These are phyloP conservation scores for Passer domesticus DNA, from an alignment of 2,113 vertebrate genomes.

Conservation along the genomic window DNA sequence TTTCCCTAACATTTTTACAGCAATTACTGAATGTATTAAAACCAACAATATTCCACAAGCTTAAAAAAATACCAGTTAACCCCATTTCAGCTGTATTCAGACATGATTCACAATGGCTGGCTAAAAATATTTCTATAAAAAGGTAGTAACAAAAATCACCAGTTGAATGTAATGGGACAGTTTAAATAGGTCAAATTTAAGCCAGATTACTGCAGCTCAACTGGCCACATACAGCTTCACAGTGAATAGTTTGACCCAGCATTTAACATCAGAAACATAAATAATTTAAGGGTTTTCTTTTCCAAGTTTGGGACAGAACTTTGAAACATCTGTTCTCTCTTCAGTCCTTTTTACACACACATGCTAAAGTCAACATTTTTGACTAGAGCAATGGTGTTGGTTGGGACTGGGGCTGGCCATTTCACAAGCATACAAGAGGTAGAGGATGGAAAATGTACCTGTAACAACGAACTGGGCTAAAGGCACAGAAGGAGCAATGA, in stretches of 20 bases:
- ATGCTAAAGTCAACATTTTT: not conserved
- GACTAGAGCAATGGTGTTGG: not conserved
- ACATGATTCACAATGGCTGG: not conserved
- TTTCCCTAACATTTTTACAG: slow-evolving; percentile 15
- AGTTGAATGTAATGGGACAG: not conserved
- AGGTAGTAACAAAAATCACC: not conserved
- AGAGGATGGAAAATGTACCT: not conserved
- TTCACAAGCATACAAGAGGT: not conserved
- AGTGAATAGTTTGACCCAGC: not conserved
- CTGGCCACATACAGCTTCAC: not conserved
- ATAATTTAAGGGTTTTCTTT: not conserved
- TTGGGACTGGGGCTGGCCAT: not conserved
- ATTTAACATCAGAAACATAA: not conserved
- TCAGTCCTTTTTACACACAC: not conserved
- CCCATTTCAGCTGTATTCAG: not conserved
- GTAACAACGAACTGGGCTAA: not conserved
- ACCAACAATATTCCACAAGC: not conserved
- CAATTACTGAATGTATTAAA: slow-evolving; percentile 12
- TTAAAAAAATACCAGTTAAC: not conserved
- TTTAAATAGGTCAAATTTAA: not conserved
- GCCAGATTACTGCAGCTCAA: not conserved
- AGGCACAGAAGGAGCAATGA: not conserved
- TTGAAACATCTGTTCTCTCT: not conserved
- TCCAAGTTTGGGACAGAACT: not conserved
- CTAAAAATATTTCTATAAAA: not conserved